Evolutionary conservation across 1,140 invertebrate genomes (phyloP).

Genomic region (Apis florea): DNA sequence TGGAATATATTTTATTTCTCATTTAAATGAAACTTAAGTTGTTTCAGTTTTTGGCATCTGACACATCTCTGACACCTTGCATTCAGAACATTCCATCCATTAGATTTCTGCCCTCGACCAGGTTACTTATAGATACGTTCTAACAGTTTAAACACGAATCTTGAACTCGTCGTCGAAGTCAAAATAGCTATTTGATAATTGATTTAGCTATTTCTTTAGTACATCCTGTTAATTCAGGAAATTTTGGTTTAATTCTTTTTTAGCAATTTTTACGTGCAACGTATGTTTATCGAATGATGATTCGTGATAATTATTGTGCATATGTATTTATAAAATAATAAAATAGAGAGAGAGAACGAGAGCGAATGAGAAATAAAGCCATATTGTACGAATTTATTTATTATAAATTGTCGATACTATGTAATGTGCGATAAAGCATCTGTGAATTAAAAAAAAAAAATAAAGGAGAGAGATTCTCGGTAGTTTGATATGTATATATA

Average conservation of each 20-base stretch:
- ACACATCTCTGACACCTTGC: conserved; percentile 62
- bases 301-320: conserved; percentile 56
- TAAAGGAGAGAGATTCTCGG: conserved; percentile 7
- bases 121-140: conserved; percentile 59
- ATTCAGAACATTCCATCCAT: conserved; percentile 72
- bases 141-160: conserved; percentile 45
- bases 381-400: conserved; percentile 65
- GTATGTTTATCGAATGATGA: conserved; percentile 43
- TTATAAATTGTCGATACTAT: conserved; percentile 52
- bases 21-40: conserved; percentile 79
- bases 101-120: conserved; percentile 60
- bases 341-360: conserved; percentile 33
- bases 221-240: conserved; percentile 26
- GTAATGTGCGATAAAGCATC: not conserved
- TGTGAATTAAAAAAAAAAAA: conserved; percentile 1
- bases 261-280: conserved; percentile 28
- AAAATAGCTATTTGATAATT: conserved; percentile 20
- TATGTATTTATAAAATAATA: conserved; percentile 55
- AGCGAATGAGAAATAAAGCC: conserved; percentile 39
- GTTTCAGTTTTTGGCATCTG: conserved; percentile 75
- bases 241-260: conserved; percentile 44
- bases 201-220: conserved; percentile 42
- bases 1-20: conserved; percentile 81
- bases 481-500: conserved; percentile 28
- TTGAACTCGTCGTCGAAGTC: conserved; percentile 50